These are phyloP conservation scores for Cataglyphis rosenhaueri DNA, from an alignment of 2,888 invertebrate species.

Conservation along the genomic window DNA sequence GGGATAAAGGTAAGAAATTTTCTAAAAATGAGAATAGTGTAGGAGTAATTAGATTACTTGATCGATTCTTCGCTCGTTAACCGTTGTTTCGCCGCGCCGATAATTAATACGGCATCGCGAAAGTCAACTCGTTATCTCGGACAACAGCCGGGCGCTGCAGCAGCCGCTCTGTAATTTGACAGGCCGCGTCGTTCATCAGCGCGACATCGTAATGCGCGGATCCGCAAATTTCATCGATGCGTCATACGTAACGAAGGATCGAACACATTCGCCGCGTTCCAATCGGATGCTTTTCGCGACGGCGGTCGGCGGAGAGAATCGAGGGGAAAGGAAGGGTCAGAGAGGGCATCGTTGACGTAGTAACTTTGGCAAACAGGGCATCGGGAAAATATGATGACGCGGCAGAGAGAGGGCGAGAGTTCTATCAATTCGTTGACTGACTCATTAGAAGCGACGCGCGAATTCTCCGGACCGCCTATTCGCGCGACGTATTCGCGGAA, in stretches of 20 bases:
- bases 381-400: conserved; percentile 26
- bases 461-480: conserved; percentile 16
- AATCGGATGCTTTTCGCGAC: conserved; percentile 37
- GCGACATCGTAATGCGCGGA: conserved; percentile 42
- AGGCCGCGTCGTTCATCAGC: conserved; percentile 45
- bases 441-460: conserved; percentile 32
- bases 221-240: conserved; percentile 52
- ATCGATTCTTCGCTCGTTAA: conserved; percentile 11
- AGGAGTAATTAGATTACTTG: neutral
- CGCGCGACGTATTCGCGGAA: conserved; percentile 1
- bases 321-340: neutral
- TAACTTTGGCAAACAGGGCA: conserved; percentile 33
- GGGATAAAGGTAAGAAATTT: neutral
- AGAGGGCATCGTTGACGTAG: neutral
- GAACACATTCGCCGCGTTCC: conserved; percentile 35
- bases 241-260: conserved; percentile 52
- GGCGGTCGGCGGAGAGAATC: neutral
- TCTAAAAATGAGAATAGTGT: neutral
- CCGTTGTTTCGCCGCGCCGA: neutral
- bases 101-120: conserved; percentile 31
- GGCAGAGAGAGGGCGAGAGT: neutral
- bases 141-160: conserved; percentile 32
- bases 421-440: conserved; percentile 49
- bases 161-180: conserved; percentile 42
- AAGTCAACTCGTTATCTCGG: conserved; percentile 51